phyloP scores from a whole-genome alignment of 2,888 invertebrate species.

The Neria commutata region DNA sequence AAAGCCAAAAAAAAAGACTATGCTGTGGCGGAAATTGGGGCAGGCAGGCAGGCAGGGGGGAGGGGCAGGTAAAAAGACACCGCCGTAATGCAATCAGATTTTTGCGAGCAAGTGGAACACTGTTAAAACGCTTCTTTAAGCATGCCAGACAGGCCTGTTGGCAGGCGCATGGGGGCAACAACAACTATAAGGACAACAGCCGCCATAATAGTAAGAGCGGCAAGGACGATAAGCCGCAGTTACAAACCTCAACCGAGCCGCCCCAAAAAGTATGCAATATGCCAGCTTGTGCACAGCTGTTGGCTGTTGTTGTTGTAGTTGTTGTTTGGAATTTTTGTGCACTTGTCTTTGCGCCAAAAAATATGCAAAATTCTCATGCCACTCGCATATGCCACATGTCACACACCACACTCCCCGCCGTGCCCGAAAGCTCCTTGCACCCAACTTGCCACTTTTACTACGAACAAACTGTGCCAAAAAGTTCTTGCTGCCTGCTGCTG shows the following conservation, averaged over 20 bases:
- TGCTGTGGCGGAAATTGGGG: not conserved
- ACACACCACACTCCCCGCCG: too few relatives aligned
- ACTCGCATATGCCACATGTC: too few relatives aligned
- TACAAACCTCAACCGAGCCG: not conserved
- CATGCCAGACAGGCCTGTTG: not conserved
- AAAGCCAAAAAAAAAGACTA: slow-evolving; percentile 34
- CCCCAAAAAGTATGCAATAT: slow-evolving; percentile 14
- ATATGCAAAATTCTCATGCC: not conserved
- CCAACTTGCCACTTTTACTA: not conserved
- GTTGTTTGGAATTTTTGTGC: too few relatives aligned
- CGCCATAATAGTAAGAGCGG: not conserved
- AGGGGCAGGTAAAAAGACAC: not conserved
- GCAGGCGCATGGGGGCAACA: not conserved
- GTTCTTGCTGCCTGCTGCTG: not conserved
- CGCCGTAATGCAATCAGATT: not conserved
- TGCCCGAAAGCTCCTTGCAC: too few relatives aligned
- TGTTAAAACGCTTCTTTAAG: slow-evolving; percentile 7
- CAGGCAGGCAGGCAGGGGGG: not conserved
- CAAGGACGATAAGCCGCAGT: not conserved
- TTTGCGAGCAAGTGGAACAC: not conserved
- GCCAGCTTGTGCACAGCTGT: too few relatives aligned
- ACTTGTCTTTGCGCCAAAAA: not conserved
- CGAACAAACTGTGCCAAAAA: slow-evolving; percentile 14
- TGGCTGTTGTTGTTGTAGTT: too few relatives aligned
- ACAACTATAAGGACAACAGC: not conserved